phyloP scores from a whole-genome alignment of 2,797 vertebrate species.

The Anabacerthia variegaticeps region DNA sequence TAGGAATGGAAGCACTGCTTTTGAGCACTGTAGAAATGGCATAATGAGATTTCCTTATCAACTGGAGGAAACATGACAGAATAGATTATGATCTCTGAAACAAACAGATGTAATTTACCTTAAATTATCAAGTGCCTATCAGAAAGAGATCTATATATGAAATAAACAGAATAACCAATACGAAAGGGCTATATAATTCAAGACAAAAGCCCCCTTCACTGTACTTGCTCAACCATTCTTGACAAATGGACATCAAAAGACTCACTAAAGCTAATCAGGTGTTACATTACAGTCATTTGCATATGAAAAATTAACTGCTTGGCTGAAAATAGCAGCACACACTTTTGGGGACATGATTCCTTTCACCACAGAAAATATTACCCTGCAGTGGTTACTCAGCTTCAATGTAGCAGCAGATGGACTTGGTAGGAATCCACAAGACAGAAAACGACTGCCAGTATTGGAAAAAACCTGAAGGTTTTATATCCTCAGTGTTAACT shows the following conservation, averaged over 20 bases:
- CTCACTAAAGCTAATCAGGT: background rate
- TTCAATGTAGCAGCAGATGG: background rate
- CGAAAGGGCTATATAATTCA: background rate
- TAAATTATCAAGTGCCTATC: background rate
- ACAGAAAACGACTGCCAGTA: background rate
- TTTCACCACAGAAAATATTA: background rate
- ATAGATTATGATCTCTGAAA: background rate
- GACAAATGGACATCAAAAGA: background rate
- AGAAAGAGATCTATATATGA: background rate
- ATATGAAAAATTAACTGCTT: background rate
- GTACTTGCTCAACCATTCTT: background rate
- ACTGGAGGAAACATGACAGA: background rate
- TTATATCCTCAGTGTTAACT: background rate
- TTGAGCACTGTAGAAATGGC: background rate
- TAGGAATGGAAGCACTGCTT: background rate
- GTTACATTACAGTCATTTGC: background rate
- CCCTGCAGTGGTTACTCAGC: background rate
- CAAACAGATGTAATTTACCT: background rate
- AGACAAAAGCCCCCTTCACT: background rate
- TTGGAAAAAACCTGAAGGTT: background rate
- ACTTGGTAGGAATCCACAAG: background rate
- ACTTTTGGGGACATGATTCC: background rate
- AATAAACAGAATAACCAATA: background rate
- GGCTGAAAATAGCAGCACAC: background rate
- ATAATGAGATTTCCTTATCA: conserved; percentile 21